Evolutionary conservation across 2,797 vertebrate genomes (phyloP).

Genomic region (Sardinella longiceps): DNA sequence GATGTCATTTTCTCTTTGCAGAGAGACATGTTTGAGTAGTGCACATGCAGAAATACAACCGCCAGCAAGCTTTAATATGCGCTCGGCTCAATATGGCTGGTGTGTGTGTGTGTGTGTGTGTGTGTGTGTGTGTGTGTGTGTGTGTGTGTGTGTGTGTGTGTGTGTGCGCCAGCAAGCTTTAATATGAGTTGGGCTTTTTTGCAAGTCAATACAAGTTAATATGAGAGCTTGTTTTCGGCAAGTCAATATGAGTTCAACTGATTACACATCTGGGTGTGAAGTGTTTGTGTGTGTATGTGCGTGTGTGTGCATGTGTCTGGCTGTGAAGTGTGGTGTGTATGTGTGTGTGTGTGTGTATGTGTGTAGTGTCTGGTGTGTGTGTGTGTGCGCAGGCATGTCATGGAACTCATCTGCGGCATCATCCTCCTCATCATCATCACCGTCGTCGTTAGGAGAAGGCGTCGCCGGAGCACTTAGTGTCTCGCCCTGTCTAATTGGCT

Average conservation of each 20-base stretch:
- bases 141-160: too few relatives aligned
- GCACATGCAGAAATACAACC: too few relatives aligned
- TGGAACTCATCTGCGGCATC: constrained; percentile 34
- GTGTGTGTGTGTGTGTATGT: background rate
- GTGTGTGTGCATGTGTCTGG: too few relatives aligned
- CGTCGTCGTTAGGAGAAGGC: background rate
- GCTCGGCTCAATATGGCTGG: too few relatives aligned
- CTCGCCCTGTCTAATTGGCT: constrained; percentile 48
- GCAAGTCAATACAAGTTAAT: background rate
- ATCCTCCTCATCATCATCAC: constrained; percentile 61
- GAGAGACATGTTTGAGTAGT: too few relatives aligned
- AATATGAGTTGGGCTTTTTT: too few relatives aligned
- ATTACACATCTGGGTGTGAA: background rate
- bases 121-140: too few relatives aligned
- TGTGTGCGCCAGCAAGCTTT: too few relatives aligned
- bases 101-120: too few relatives aligned
- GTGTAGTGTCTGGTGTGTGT: background rate
- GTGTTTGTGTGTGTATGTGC: background rate
- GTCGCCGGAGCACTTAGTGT: constrained; percentile 23
- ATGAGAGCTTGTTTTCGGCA: background rate
- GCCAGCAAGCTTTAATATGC: too few relatives aligned
- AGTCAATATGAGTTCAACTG: background rate
- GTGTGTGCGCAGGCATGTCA: background rate
- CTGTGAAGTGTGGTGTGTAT: too few relatives aligned
- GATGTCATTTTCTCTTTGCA: too few relatives aligned